Conservation (phyloP, 2,113 vertebrate species). For the Chaetorhynchus papuensis region DNA sequence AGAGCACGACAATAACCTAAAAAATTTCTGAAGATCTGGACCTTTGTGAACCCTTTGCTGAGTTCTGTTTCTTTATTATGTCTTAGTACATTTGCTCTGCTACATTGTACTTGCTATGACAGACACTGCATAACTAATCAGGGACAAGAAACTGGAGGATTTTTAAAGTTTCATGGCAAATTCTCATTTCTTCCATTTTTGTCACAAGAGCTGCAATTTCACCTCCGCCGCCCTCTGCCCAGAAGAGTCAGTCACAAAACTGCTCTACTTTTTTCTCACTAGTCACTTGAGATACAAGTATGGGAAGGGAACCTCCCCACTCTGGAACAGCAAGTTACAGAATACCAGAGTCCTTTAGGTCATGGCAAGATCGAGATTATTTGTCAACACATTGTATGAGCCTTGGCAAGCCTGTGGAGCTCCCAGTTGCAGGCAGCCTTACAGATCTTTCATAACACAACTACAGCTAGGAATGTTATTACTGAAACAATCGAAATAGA, state of each 20-base stretch:
- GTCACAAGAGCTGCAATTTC: not conserved
- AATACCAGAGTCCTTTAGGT: not conserved
- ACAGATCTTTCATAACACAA: not conserved
- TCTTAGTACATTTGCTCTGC: not conserved
- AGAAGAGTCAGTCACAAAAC: not conserved
- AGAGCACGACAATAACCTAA: not conserved
- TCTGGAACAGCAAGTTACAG: not conserved
- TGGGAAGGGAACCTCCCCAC: not conserved
- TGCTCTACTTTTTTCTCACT: not conserved
- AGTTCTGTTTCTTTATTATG: not conserved
- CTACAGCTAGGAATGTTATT: not conserved
- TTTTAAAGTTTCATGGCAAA: not conserved
- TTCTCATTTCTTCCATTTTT: not conserved
- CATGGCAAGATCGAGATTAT: not conserved
- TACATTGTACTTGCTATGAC: not conserved
- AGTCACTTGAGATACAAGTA: not conserved
- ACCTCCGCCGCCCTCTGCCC: accelerated
- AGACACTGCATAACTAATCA: not conserved
- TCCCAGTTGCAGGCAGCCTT: not conserved
- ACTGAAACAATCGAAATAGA: not conserved
- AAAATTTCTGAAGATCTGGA: not conserved
- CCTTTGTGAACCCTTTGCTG: not conserved
- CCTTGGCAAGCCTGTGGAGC: not conserved
- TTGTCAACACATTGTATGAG: not conserved
- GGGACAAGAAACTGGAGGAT: not conserved